A percentile compares a stretch with the other conserved stretches of the same genome.
These are phyloP conservation scores for Acromyrmex charruanus DNA, from an alignment of 1,140 invertebrate genomes.

Conservation along the genomic window DNA sequence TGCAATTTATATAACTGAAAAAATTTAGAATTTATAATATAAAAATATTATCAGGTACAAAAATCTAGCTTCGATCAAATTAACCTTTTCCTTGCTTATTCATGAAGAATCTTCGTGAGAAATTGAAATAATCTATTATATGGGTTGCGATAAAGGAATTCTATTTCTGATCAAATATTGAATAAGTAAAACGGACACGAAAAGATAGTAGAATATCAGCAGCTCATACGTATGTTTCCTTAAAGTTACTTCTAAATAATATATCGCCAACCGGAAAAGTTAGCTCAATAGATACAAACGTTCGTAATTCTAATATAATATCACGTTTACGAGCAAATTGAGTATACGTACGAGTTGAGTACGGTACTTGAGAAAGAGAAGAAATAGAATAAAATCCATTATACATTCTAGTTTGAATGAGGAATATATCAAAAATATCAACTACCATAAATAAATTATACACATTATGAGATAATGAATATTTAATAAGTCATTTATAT, in stretches of 20 bases:
- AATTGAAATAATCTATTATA: not conserved
- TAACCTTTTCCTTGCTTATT: not conserved
- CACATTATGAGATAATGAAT: conserved; percentile 20
- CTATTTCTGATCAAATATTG: conserved; percentile 41
- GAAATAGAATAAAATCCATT: conserved; percentile 8
- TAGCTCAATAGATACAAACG: not conserved
- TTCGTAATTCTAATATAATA: conserved; percentile 19
- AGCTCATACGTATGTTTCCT: not conserved
- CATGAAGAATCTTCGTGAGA: not conserved
- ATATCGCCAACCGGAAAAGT: conserved; percentile 47
- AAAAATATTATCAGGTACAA: no score
- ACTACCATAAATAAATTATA: conserved; percentile 18
- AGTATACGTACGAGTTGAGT: not conserved
- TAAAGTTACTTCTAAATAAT: conserved; percentile 48
- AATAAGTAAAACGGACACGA: conserved; percentile 44
- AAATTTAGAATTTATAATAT: no score
- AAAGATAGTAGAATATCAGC: not conserved
- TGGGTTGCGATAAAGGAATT: conserved; percentile 25
- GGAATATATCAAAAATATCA: not conserved
- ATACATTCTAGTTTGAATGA: not conserved
- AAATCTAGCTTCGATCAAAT: not conserved
- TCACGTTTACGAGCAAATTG: not conserved
- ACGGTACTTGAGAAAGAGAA: conserved; percentile 13
- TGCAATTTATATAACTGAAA: no score
- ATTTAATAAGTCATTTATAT: not conserved